A percentile compares a stretch with the other conserved stretches of the same genome.
These are phyloP conservation scores for Sinocyclocheilus anophthalmus DNA, from an alignment of 2,113 vertebrate genomes.

Conservation along the genomic window DNA sequence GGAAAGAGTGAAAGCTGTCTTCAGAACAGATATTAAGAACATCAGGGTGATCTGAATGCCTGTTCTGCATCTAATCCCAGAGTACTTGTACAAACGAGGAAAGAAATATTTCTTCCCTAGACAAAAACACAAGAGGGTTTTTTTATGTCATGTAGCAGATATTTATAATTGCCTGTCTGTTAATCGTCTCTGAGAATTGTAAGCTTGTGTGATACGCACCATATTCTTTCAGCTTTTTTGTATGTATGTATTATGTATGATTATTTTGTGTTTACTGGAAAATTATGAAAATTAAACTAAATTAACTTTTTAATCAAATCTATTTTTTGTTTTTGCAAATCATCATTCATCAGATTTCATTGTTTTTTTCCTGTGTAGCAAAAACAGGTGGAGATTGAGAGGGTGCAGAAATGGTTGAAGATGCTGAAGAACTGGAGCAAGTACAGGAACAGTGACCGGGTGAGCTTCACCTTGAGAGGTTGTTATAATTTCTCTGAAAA, in stretches of 20 bases:
- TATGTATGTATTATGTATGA: too few species aligned
- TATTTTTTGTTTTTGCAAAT: not conserved
- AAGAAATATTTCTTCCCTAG: not conserved
- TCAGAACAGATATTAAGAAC: conserved; percentile 28
- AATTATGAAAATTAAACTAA: not conserved
- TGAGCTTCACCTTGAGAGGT: conserved; percentile 48
- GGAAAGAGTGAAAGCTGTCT: conserved; percentile 15
- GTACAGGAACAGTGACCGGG: conserved; percentile 89
- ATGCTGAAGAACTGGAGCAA: conserved; percentile 93
- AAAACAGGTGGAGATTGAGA: conserved; percentile 86
- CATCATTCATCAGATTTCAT: not conserved
- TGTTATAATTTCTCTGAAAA: not conserved
- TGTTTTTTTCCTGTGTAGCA: conserved; percentile 70
- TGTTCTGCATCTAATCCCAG: not conserved
- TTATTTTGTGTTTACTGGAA: not conserved
- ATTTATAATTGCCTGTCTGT: not conserved
- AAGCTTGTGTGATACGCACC: not conserved
- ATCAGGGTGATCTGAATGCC: not conserved
- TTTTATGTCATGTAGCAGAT: not conserved
- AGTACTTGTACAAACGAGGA: conserved; percentile 13
- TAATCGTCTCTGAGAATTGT: not conserved
- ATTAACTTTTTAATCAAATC: not conserved
- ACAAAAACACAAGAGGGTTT: not conserved
- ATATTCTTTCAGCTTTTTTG: not conserved
- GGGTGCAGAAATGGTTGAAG: conserved; percentile 91